Evolutionary conservation across 2,113 vertebrate species (phyloP), one percentile per base, ranked within the genome.

Genomic region (Thryonomys swinderianus): DNA sequence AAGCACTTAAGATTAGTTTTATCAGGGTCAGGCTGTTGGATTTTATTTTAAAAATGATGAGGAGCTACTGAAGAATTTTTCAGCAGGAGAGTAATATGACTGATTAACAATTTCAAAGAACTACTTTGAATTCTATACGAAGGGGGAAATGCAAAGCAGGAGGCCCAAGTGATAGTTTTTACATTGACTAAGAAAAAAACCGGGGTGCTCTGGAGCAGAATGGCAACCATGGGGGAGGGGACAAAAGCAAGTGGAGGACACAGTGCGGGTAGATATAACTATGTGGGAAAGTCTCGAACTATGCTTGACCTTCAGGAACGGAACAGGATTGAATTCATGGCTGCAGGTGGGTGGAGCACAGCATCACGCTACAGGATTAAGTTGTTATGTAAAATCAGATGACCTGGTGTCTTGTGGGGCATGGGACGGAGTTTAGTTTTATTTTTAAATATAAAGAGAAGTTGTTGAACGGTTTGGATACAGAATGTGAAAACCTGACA

Each of bases 11-110:
- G 13, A 1, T 45, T n/a, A 64, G 34, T 2, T 40, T 66, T 12
- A 48, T 64, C 55, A 51, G 27, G 25, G 55, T 87, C 17, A 37
- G 30, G 5, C 40, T 18, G 8, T 37, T 85, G 37, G 34, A 27
- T 71, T 67, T 93, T 51, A 93, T 81, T 93, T 66, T 84, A 71
- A 91, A 57, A 34, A 30, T 51, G 32, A 45, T 34, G 21, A 95
- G 10, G 42, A 45, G 14, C 20, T 37, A 37, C 23, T 62, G 64
- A 55, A 67, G n/a, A 34, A 37, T 53, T 86, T 53, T 90, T 79
- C 16, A 86, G 18, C 34, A 53, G 20, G 10, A 64, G 6, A 88
- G 7, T 85, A 53, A 40, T 20, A 88, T 61, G n/a, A 55, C 57
- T 62, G 32, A 34, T 69, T 85, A 85, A 74, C 21, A 82, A 48